Evolutionary conservation across 1,140 invertebrate species (phyloP).

Genomic region (Macrosteles quadrilineatus): DNA sequence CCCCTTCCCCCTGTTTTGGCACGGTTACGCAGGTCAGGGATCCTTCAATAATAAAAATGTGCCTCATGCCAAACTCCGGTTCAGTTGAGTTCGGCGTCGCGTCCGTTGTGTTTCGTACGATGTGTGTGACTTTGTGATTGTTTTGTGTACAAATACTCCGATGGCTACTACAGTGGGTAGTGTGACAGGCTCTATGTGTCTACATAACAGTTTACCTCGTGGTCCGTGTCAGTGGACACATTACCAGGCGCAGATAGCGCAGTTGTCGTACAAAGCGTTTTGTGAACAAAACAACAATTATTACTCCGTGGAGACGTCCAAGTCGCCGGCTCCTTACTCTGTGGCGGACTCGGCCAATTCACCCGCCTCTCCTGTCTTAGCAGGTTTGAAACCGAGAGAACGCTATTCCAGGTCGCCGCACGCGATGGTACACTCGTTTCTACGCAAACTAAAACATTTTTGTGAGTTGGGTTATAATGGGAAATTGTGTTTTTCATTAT

Average conservation of each 20-base stretch:
- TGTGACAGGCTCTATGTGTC: constrained; percentile 17
- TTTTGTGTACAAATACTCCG: no score
- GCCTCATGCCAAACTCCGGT: no score
- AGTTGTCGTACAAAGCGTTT: constrained; percentile 11
- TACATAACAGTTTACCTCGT: constrained; percentile 1
- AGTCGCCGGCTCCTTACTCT: background rate
- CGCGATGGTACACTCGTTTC: constrained; percentile 31
- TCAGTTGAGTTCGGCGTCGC: no score
- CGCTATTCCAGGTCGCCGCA: constrained; percentile 17
- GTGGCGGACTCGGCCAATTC: no score
- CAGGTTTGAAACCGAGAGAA: background rate
- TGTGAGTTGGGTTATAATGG: constrained; percentile 36
- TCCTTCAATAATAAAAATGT: no score
- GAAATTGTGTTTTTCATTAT: no score
- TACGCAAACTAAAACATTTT: constrained; percentile 36
- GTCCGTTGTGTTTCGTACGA: no score
- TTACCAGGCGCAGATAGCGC: constrained; percentile 20
- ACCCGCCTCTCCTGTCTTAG: background rate
- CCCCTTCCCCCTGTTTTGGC: no score
- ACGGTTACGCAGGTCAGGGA: no score
- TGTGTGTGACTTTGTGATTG: no score
- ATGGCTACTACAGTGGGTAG: constrained; percentile 18
- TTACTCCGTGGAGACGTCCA: background rate
- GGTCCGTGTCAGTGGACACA: constrained; percentile 21
- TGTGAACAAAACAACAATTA: background rate